Evolutionary conservation across 2,113 vertebrate species (phyloP).

Genomic region (Phainopepla nitens): DNA sequence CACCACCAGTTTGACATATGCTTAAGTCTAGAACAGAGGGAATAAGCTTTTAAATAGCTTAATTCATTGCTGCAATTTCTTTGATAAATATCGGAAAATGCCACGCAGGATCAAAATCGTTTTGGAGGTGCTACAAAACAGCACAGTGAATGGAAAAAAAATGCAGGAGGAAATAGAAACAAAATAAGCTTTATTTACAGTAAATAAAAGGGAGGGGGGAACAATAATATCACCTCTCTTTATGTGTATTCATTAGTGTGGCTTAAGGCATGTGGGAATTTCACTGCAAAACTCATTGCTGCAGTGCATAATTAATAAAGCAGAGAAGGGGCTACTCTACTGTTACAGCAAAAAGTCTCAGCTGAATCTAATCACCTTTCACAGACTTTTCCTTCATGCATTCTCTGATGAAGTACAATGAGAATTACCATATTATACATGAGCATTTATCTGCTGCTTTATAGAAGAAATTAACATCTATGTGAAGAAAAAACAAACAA

Average conservation of each 20-base stretch:
- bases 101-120: neutral
- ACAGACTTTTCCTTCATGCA: neutral
- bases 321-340: neutral
- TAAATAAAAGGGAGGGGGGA: neutral
- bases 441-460: slow-evolving; percentile 2
- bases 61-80: neutral
- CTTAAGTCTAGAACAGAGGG: neutral
- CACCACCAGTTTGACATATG: neutral
- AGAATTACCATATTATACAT: neutral
- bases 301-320: neutral
- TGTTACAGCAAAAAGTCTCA: neutral
- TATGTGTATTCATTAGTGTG: neutral
- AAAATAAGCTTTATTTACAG: neutral
- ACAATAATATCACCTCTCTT: neutral
- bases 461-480: neutral
- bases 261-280: neutral
- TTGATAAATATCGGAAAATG: neutral
- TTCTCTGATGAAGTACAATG: neutral
- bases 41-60: slow-evolving; percentile 1
- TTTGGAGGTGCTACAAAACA: neutral
- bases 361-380: neutral
- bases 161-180: neutral
- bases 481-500: neutral
- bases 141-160: neutral
- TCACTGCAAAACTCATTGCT: neutral